These are phyloP conservation scores for Sebastes paucispinis DNA, from an alignment of 2,797 vertebrate species.

Conservation along the genomic window DNA sequence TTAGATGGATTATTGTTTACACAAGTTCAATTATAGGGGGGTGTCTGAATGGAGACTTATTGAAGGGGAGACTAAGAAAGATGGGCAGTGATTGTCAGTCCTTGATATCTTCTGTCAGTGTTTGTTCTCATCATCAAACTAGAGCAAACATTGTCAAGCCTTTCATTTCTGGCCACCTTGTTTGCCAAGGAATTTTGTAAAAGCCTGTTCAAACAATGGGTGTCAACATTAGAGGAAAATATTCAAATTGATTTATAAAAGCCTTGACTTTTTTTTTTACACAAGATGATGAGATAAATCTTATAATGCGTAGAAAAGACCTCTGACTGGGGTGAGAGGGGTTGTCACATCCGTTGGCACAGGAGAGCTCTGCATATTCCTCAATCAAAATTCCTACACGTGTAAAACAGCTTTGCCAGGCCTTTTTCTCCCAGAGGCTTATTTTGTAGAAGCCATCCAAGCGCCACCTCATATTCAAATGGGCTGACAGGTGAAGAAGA, in stretches of 20 bases:
- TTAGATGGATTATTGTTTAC: constrained; percentile 76
- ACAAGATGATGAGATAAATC: neutral
- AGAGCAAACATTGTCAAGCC: constrained; percentile 43
- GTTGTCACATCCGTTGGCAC: constrained; percentile 48
- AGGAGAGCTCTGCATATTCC: constrained; percentile 56
- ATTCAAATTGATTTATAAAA: constrained; percentile 35
- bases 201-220: constrained; percentile 51
- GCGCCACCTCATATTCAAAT: constrained; percentile 78
- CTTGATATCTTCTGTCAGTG: constrained; percentile 60
- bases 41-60: constrained; percentile 47
- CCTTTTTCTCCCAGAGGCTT: constrained; percentile 68
- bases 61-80: constrained; percentile 49
- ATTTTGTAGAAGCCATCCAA: constrained; percentile 71
- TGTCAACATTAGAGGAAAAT: constrained; percentile 26
- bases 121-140: constrained; percentile 70
- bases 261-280: constrained; percentile 9
- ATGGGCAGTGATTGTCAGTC: constrained; percentile 63
- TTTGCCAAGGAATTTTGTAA: constrained; percentile 58
- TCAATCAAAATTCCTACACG: constrained; percentile 65
- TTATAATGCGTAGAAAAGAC: constrained; percentile 35
- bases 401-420: constrained; percentile 64
- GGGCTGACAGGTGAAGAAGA: constrained; percentile 73
- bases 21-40: constrained; percentile 66
- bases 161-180: constrained; percentile 41
- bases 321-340: constrained; percentile 31